These are phyloP conservation scores for Keiferia lycopersicella DNA, from an alignment of 2,888 invertebrate genomes.

Conservation along the genomic window DNA sequence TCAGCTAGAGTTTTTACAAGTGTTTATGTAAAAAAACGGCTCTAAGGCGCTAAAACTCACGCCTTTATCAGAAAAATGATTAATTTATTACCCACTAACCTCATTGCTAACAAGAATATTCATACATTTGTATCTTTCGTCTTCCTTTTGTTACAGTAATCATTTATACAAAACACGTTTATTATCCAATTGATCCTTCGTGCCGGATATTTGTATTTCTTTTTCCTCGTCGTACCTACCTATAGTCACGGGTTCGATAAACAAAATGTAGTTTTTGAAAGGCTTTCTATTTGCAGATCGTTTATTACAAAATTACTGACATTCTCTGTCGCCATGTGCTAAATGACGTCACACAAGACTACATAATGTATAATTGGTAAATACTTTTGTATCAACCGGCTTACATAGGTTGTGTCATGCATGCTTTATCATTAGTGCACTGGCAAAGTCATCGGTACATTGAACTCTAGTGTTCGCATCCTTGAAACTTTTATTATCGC, in stretches of 20 bases:
- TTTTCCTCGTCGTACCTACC: background rate
- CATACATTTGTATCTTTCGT: background rate
- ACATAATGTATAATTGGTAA: constrained; percentile 21
- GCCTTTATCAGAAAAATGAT: background rate
- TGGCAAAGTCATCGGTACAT: constrained; percentile 71
- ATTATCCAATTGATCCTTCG: background rate
- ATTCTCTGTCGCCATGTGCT: background rate
- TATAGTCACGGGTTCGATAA: background rate
- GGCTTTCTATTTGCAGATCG: background rate
- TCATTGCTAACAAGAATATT: background rate
- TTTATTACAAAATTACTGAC: background rate
- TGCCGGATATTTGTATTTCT: background rate
- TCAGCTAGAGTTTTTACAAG: too few species aligned
- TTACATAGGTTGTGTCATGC: constrained; percentile 54
- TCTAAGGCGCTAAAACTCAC: background rate
- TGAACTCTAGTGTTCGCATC: constrained; percentile 62
- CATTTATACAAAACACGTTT: background rate
- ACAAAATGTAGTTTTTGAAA: background rate
- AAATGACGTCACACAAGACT: background rate
- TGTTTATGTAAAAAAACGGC: background rate
- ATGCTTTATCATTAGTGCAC: constrained; percentile 53
- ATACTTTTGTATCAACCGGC: constrained; percentile 36
- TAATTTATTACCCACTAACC: background rate
- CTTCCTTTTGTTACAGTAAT: background rate
- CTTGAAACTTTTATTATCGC: constrained; percentile 68